Conservation (phyloP, 2,888 invertebrate species). For the Phyto melanocephala region DNA sequence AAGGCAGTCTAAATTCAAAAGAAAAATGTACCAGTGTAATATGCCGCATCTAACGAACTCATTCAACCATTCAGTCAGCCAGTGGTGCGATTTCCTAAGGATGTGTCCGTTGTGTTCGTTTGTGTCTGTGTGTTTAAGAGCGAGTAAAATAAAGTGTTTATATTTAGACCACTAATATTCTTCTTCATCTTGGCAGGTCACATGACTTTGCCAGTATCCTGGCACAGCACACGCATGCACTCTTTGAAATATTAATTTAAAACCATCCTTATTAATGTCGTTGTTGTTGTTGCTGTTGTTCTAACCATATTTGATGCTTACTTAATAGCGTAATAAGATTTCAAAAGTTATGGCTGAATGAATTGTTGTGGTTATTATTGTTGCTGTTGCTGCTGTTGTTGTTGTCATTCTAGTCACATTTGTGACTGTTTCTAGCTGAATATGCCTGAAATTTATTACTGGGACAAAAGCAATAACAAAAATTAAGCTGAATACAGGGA, state of each 20-base stretch:
- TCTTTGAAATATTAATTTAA: background rate
- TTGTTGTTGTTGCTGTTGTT: slow-evolving; percentile 33
- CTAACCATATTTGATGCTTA: slow-evolving; percentile 44
- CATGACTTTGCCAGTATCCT: slow-evolving; percentile 38
- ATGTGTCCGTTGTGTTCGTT: background rate
- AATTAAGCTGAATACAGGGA: slow-evolving; percentile 13
- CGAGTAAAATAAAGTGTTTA: slow-evolving; percentile 50
- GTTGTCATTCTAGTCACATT: too few relatives aligned
- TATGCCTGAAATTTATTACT: background rate
- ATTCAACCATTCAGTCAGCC: background rate
- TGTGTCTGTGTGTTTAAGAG: slow-evolving; percentile 18
- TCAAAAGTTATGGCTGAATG: slow-evolving; percentile 51
- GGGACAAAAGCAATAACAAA: background rate
- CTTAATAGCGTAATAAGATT: slow-evolving; percentile 55
- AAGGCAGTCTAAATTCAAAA: too few relatives aligned
- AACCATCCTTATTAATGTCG: slow-evolving; percentile 28
- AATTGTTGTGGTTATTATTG: background rate
- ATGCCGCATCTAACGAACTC: slow-evolving; percentile 17
- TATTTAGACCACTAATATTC: slow-evolving; percentile 48
- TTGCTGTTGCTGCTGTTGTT: slow-evolving; percentile 6
- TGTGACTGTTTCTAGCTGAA: slow-evolving; percentile 11
- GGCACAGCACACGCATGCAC: background rate
- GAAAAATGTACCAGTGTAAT: too few relatives aligned
- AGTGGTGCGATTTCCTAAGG: slow-evolving; percentile 32
- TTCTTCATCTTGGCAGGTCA: slow-evolving; percentile 30